Evolutionary conservation across 2,113 vertebrate genomes (phyloP).

Genomic region (Triplophysa siluroides): DNA sequence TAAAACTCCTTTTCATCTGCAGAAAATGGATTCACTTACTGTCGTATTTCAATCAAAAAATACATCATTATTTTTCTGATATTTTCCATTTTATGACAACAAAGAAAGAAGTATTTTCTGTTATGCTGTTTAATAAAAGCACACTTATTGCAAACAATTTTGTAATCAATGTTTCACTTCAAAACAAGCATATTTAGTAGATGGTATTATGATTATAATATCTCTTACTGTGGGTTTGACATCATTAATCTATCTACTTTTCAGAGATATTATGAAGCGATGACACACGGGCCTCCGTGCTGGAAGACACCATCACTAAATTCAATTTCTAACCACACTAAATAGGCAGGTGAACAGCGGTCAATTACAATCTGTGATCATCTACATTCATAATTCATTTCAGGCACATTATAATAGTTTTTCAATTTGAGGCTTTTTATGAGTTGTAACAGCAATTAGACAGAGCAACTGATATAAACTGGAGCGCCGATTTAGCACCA

Average conservation of each 20-base stretch:
- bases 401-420: constrained; percentile 45
- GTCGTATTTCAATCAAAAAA: not conserved
- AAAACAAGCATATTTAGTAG: constrained; percentile 13
- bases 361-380: constrained; percentile 54
- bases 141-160: constrained; percentile 28
- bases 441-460: constrained; percentile 46
- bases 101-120: not conserved
- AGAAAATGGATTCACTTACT: constrained; percentile 1
- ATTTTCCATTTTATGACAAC: not conserved
- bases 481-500: constrained; percentile 14
- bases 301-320: constrained; percentile 44
- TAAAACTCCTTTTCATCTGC: not conserved
- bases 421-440: constrained; percentile 46
- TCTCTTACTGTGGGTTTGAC: constrained; percentile 33
- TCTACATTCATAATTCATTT: constrained; percentile 52
- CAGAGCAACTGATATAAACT: constrained; percentile 44
- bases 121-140: constrained; percentile 31
- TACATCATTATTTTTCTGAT: constrained; percentile 9
- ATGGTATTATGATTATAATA: constrained; percentile 23
- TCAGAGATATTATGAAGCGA: constrained; percentile 41
- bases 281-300: constrained; percentile 22
- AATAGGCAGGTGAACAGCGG: constrained; percentile 50
- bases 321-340: constrained; percentile 48
- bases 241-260: constrained; percentile 43
- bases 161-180: constrained; percentile 23